phyloP scores from a whole-genome alignment of 1,140 invertebrate genomes.

The Anthonomus grandis region DNA sequence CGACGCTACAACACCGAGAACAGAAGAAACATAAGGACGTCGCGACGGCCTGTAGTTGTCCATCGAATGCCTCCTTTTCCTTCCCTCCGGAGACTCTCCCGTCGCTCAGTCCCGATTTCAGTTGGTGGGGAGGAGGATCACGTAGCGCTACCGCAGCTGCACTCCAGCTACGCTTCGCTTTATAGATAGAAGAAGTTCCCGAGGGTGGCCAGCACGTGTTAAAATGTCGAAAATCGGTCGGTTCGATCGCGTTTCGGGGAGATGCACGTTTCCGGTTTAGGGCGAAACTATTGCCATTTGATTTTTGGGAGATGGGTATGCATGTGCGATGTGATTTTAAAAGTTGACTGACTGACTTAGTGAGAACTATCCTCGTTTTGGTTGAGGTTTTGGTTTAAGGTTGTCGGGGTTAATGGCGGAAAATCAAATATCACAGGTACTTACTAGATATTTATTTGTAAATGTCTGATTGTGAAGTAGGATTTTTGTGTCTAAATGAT shows the following conservation, averaged over 20 bases:
- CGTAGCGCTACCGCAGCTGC: no score
- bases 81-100: no score
- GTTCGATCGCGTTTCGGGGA: background rate
- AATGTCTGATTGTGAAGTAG: background rate
- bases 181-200: no score
- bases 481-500: background rate
- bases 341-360: background rate
- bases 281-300: background rate
- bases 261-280: background rate
- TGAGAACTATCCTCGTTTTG: background rate
- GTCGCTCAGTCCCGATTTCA: no score
- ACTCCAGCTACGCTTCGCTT: no score
- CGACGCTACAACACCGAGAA: no score
- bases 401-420: constrained; percentile 38
- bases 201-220: no score
- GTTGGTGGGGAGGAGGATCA: no score
- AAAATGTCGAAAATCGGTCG: constrained; percentile 21
- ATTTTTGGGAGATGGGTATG: background rate
- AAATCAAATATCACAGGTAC: constrained; percentile 44
- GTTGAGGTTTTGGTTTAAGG: background rate
- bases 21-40: no score
- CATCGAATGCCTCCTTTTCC: no score
- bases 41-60: no score
- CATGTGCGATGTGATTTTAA: constrained; percentile 14
- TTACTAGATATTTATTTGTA: background rate